Conservation (phyloP, 2,797 vertebrate genomes). For the Chloroceryle inda region DNA sequence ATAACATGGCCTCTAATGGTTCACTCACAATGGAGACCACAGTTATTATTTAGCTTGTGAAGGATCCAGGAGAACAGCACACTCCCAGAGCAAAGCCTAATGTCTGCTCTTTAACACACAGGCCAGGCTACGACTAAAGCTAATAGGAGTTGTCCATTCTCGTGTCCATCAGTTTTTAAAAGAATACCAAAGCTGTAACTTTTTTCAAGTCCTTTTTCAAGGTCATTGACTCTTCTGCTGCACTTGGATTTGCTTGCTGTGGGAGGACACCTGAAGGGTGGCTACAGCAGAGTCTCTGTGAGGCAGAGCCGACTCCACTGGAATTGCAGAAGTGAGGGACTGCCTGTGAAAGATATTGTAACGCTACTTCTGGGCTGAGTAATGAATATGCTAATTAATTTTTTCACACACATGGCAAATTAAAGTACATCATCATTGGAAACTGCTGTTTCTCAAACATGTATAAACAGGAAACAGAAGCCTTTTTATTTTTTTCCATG, state of each 20-base stretch:
- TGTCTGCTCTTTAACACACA: not conserved
- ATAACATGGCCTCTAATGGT: not conserved
- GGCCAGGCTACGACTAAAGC: not conserved
- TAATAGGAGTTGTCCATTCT: not conserved
- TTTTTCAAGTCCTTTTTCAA: not conserved
- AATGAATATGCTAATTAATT: slow-evolving; percentile 50
- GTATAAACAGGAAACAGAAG: slow-evolving; percentile 18
- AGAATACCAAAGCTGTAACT: not conserved
- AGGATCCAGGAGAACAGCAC: not conserved
- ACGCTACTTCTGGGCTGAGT: not conserved
- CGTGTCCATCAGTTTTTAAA: not conserved
- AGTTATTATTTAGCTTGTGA: not conserved
- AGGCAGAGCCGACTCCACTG: not conserved
- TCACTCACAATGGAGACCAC: rapidly evolving
- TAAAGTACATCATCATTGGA: slow-evolving; percentile 27
- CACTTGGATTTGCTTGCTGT: rapidly evolving
- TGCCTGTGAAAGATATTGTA: not conserved
- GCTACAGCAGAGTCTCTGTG: not conserved
- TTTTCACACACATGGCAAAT: slow-evolving; percentile 36
- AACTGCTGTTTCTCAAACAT: slow-evolving; percentile 54
- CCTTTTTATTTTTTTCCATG: not conserved
- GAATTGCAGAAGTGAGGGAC: slow-evolving; percentile 1
- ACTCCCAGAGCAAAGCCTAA: not conserved
- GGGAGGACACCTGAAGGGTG: not conserved
- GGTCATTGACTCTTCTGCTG: not conserved